Conservation (phyloP, 2,888 invertebrate genomes). For the Cryptocephalus primarius region DNA sequence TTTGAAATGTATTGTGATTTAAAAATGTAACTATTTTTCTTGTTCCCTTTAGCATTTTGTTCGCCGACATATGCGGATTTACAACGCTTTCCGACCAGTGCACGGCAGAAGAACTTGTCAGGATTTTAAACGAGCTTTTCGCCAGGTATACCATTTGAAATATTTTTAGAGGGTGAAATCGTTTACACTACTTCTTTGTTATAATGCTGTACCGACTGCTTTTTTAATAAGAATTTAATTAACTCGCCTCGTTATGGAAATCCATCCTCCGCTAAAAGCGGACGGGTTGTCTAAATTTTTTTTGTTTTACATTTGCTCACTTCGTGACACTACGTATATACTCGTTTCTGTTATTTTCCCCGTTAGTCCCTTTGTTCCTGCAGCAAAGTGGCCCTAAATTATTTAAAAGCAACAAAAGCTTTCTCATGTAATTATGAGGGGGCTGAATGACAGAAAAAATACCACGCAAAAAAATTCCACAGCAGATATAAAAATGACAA, state of each 20-base stretch:
- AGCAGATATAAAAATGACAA: no score
- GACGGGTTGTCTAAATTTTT: neutral
- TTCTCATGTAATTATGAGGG: no score
- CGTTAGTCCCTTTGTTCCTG: neutral
- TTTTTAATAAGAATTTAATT: no score
- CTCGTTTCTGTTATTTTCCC: no score
- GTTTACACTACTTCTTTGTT: neutral
- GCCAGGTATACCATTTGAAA: slow-evolving; percentile 53
- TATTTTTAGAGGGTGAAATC: neutral
- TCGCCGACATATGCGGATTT: slow-evolving; percentile 90
- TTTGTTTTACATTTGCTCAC: neutral
- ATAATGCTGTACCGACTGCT: neutral
- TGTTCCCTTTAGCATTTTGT: slow-evolving; percentile 62
- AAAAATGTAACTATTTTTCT: slow-evolving; percentile 2
- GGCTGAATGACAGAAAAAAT: no score
- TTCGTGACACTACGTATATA: no score
- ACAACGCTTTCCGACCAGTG: slow-evolving; percentile 85
- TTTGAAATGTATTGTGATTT: no score
- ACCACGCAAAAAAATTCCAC: no score
- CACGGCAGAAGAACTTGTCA: slow-evolving; percentile 82
- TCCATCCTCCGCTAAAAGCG: no score
- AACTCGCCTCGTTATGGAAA: neutral
- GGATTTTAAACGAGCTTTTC: slow-evolving; percentile 80
- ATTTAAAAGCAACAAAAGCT: no score
- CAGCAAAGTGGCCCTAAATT: no score